Evolutionary conservation across 2,113 vertebrate species (phyloP).

Genomic region (Galbula dea): DNA sequence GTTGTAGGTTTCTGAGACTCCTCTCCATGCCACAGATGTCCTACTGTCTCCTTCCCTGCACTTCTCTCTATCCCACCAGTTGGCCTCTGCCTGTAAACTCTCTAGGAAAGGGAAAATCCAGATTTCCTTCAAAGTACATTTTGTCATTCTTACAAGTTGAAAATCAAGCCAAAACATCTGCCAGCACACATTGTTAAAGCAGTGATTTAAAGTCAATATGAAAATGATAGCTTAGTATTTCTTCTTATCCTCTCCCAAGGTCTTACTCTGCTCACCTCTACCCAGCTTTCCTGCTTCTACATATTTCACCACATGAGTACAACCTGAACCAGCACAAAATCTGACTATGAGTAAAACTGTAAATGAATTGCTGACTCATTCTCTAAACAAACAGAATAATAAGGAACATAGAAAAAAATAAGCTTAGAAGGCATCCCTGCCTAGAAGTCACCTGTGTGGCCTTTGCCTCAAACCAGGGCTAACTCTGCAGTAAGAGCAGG

Average conservation of each 20-base stretch:
- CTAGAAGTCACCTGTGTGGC: not conserved
- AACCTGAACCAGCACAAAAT: slow-evolving; percentile 30
- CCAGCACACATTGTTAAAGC: slow-evolving; percentile 35
- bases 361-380: slow-evolving; percentile 40
- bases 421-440: not conserved
- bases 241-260: slow-evolving; percentile 28
- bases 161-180: not conserved
- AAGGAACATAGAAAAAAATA: not conserved
- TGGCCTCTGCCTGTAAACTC: not conserved
- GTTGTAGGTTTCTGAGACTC: not conserved
- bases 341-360: slow-evolving; percentile 21
- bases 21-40: not conserved
- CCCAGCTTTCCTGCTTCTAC: slow-evolving; percentile 41
- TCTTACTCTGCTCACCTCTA: slow-evolving; percentile 33
- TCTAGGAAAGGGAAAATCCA: not conserved
- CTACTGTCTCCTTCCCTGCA: not conserved
- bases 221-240: slow-evolving; percentile 28
- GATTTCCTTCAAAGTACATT: slow-evolving; percentile 10
- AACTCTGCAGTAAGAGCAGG: not conserved
- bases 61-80: rapidly evolving
- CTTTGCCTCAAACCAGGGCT: not conserved
- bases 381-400: not conserved
- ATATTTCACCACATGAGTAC: slow-evolving; percentile 34
- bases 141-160: slow-evolving; percentile 3
- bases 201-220: slow-evolving; percentile 38